Evolutionary conservation across 2,113 vertebrate species (phyloP).

Genomic region (Mastomys natalensis): DNA sequence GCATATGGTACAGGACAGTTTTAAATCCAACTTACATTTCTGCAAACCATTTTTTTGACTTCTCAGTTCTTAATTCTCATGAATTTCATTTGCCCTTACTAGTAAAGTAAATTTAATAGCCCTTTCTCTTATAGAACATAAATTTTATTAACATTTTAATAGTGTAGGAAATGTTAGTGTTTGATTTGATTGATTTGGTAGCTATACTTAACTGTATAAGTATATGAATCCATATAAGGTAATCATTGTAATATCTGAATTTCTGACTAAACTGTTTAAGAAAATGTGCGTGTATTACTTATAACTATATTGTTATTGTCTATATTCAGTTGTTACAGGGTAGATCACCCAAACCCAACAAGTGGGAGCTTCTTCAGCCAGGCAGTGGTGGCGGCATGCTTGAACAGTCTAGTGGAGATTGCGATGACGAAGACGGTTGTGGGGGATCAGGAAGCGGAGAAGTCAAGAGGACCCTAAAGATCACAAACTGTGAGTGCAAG

Average conservation of each 20-base stretch:
- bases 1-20: background rate
- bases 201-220: background rate
- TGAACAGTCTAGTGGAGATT: conserved; percentile 91
- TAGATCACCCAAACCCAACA: conserved; percentile 88
- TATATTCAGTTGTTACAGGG: conserved; percentile 89
- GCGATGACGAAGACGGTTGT: conserved; percentile 94
- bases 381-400: conserved; percentile 88
- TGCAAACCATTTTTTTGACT: background rate
- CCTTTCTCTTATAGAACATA: background rate
- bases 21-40: background rate
- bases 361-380: conserved; percentile 87
- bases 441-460: conserved; percentile 90
- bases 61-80: background rate
- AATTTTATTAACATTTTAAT: conserved; percentile 24
- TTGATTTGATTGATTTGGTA: background rate
- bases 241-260: background rate
- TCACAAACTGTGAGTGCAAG: conserved; percentile 89
- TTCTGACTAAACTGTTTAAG: background rate
- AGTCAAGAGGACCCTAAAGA: conserved; percentile 83
- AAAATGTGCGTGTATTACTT: background rate
- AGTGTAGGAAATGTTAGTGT: conserved; percentile 42
- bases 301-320: background rate
- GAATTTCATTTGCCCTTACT: conserved; percentile 47
- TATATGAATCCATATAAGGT: background rate
- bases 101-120: conserved; percentile 4